Conservation (phyloP, 2,888 invertebrate species). For the Hydroisotoma schaefferi region DNA sequence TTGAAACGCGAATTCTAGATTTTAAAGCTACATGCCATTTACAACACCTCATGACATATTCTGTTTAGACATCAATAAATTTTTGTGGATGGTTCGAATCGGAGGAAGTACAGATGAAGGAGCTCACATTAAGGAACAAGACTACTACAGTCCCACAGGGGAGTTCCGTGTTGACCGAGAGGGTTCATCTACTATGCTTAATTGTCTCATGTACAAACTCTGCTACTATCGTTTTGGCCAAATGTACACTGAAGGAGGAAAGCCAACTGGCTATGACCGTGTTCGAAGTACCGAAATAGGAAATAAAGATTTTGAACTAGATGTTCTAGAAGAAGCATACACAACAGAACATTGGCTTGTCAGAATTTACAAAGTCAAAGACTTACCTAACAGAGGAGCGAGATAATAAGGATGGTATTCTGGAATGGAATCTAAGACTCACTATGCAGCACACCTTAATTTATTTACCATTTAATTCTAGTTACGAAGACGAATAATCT, state of each 20-base stretch:
- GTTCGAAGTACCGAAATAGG: constrained; percentile 97
- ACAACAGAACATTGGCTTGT: constrained; percentile 99
- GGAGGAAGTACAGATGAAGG: constrained; percentile 95
- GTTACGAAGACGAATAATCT: too few relatives aligned
- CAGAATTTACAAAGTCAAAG: constrained; percentile 95
- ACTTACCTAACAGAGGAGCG: constrained; percentile 1
- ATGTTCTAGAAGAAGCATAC: constrained; percentile 98
- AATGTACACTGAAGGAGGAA: constrained; percentile 88
- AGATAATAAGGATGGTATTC: neutral
- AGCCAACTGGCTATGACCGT: constrained; percentile 92
- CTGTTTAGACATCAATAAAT: constrained; percentile 88
- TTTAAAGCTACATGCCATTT: neutral
- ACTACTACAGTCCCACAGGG: constrained; percentile 92
- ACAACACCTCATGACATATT: constrained; percentile 7
- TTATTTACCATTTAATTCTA: too few relatives aligned
- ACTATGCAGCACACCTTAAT: too few relatives aligned
- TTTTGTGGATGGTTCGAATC: constrained; percentile 98
- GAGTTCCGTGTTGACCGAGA: constrained; percentile 96
- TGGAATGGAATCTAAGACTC: too few relatives aligned
- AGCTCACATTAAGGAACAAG: constrained; percentile 90
- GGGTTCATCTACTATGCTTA: constrained; percentile 83
- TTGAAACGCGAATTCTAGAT: neutral
- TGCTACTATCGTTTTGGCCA: constrained; percentile 97
- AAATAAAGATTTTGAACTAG: constrained; percentile 95
- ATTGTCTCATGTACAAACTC: constrained; percentile 99